Conservation (phyloP, 2,113 vertebrate species). For the Oostethus manadensis region DNA sequence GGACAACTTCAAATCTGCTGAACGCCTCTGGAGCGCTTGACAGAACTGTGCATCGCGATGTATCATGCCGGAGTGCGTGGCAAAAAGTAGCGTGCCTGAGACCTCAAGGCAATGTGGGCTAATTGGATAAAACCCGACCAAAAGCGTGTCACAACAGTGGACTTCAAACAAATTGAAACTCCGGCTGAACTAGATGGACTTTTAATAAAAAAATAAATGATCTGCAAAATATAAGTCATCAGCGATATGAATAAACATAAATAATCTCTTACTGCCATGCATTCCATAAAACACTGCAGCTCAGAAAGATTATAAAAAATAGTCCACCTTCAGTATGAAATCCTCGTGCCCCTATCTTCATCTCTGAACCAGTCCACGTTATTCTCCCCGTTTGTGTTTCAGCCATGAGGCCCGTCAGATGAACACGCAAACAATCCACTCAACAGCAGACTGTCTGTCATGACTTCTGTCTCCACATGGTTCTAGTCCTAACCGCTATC, state of each 20-base stretch:
- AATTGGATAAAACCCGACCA: slow-evolving; percentile 44
- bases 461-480: background rate
- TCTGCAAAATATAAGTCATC: too few species aligned
- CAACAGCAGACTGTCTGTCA: background rate
- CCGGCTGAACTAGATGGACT: too few species aligned
- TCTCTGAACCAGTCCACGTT: background rate
- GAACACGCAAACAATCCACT: background rate
- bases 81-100: background rate
- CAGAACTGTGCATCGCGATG: background rate
- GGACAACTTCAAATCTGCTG: background rate
- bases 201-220: background rate
- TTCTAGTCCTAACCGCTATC: slow-evolving; percentile 1
- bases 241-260: too few species aligned
- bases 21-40: background rate
- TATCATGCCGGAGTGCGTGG: background rate
- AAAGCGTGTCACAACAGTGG: slow-evolving; percentile 12
- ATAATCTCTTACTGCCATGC: background rate
- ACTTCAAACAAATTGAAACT: background rate
- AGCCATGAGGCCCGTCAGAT: background rate
- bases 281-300: background rate
- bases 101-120: slow-evolving; percentile 32
- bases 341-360: background rate
- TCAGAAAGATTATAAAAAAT: background rate
- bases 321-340: slow-evolving; percentile 26
- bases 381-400: background rate